phyloP scores from a whole-genome alignment of 2,797 vertebrate species.

The Xenopus petersii region DNA sequence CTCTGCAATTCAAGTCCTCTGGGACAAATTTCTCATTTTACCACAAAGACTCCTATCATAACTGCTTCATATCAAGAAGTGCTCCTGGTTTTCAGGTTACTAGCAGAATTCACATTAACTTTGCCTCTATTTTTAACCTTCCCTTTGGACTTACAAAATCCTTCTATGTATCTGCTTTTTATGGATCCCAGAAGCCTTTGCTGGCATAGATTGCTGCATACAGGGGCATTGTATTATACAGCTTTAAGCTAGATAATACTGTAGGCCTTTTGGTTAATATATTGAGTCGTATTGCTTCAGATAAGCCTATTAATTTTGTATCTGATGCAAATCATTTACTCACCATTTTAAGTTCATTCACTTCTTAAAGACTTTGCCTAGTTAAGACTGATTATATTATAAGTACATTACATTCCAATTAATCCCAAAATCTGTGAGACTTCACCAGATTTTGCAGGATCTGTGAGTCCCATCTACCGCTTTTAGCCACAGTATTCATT shows the following conservation, averaged over 20 bases:
- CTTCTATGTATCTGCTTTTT: constrained; percentile 1
- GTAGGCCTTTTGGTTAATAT: neutral
- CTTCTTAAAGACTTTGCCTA: constrained; percentile 12
- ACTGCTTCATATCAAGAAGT: constrained; percentile 45
- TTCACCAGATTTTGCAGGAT: constrained; percentile 8
- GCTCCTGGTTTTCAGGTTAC: constrained; percentile 42
- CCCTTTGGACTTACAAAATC: constrained; percentile 30
- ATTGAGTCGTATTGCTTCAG: neutral
- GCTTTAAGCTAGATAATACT: neutral
- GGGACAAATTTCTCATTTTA: constrained; percentile 67
- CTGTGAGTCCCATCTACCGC: constrained; percentile 44
- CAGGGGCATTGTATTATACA: neutral
- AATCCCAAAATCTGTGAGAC: constrained; percentile 45
- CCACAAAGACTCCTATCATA: constrained; percentile 63
- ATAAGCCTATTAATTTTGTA: constrained; percentile 32
- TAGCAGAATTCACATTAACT: constrained; percentile 31
- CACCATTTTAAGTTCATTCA: constrained; percentile 6
- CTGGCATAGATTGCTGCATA: neutral
- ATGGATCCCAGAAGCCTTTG: neutral
- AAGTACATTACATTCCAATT: constrained; percentile 54
- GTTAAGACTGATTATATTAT: constrained; percentile 33
- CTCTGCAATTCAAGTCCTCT: constrained; percentile 56
- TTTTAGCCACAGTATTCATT: neutral
- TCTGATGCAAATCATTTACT: constrained; percentile 13
- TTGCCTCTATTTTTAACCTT: constrained; percentile 40